A percentile compares a stretch with the other conserved stretches of the same genome.
Evolutionary conservation across 2,888 invertebrate genomes (phyloP).

Genomic region (Leucozona laternaria): DNA sequence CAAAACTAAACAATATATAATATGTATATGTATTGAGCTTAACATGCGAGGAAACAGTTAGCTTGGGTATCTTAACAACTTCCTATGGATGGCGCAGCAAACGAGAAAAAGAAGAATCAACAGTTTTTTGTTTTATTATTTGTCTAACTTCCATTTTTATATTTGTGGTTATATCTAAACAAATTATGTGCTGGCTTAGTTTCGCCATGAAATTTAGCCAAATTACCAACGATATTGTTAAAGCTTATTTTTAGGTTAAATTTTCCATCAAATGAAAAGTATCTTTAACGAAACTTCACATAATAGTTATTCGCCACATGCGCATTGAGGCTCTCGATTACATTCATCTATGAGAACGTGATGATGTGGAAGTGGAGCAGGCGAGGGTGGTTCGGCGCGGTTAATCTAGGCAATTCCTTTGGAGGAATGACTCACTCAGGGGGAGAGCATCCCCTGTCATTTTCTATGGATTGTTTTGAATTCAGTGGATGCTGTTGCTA

Average conservation of each 20-base stretch:
- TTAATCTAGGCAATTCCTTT: slow-evolving; percentile 20
- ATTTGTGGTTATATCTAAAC: slow-evolving; percentile 55
- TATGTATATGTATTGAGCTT: background rate
- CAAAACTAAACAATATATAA: slow-evolving; percentile 16
- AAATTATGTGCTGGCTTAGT: slow-evolving; percentile 56
- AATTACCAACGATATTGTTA: slow-evolving; percentile 19
- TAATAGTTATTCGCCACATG: slow-evolving; percentile 44
- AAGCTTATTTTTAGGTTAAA: slow-evolving; percentile 50
- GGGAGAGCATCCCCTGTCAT: slow-evolving; percentile 61
- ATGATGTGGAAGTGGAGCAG: slow-evolving; percentile 36
- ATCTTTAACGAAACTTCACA: slow-evolving; percentile 58
- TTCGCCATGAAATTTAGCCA: slow-evolving; percentile 49
- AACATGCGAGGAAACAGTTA: slow-evolving; percentile 54
- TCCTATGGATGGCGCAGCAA: slow-evolving; percentile 6
- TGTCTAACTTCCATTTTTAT: background rate
- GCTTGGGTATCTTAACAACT: slow-evolving; percentile 31
- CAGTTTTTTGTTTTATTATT: slow-evolving; percentile 39
- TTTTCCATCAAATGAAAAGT: slow-evolving; percentile 18
- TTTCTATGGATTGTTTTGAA: slow-evolving; percentile 42
- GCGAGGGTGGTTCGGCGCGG: background rate
- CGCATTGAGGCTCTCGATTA: slow-evolving; percentile 32
- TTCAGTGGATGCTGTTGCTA: slow-evolving; percentile 67
- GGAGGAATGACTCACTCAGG: slow-evolving; percentile 59
- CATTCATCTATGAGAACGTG: slow-evolving; percentile 19
- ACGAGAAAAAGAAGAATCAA: slow-evolving; percentile 42